A percentile compares a stretch with the other conserved stretches of the same genome.
Conservation (phyloP, 2,888 invertebrate species). For the Onchidella celtica region DNA sequence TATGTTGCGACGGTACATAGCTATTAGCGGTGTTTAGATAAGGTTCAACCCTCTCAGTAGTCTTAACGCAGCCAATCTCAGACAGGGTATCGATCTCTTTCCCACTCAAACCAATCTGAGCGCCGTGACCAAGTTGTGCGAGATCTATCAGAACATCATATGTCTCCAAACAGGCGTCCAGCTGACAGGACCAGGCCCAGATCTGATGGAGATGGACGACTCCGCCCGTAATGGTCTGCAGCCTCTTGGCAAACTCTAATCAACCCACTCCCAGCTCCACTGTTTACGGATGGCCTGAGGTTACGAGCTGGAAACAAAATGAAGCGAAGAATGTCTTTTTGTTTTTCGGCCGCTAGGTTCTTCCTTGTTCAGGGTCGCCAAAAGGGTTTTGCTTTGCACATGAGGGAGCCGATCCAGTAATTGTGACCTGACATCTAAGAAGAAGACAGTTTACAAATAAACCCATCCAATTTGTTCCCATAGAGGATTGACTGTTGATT, state of each 20-base stretch:
- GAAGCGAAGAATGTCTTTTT: conserved; percentile 17
- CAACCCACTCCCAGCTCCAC: conserved; percentile 8
- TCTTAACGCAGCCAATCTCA: too few species aligned
- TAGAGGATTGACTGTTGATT: too few species aligned
- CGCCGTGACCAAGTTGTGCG: conserved; percentile 14
- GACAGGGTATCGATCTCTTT: too few species aligned
- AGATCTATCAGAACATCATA: conserved; percentile 41
- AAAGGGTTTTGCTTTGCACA: too few species aligned
- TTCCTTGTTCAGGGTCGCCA: not conserved
- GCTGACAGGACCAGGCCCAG: conserved; percentile 22
- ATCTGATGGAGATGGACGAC: conserved; percentile 42
- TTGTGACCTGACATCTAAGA: too few species aligned
- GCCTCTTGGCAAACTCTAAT: conserved; percentile 18
- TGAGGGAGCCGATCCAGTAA: too few species aligned
- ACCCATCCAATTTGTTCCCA: too few species aligned
- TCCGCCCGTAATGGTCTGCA: conserved; percentile 37
- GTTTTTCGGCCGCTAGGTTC: not conserved
- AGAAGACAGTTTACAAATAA: too few species aligned
- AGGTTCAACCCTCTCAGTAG: too few species aligned
- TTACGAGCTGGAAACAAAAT: conserved; percentile 32
- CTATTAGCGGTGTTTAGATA: too few species aligned
- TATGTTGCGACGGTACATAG: too few species aligned
- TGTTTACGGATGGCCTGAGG: conserved; percentile 40
- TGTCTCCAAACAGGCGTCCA: conserved; percentile 35
- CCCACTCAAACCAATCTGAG: too few species aligned